These are phyloP conservation scores for Heliothis peltigera DNA, from an alignment of 2,888 invertebrate genomes.

Conservation along the genomic window DNA sequence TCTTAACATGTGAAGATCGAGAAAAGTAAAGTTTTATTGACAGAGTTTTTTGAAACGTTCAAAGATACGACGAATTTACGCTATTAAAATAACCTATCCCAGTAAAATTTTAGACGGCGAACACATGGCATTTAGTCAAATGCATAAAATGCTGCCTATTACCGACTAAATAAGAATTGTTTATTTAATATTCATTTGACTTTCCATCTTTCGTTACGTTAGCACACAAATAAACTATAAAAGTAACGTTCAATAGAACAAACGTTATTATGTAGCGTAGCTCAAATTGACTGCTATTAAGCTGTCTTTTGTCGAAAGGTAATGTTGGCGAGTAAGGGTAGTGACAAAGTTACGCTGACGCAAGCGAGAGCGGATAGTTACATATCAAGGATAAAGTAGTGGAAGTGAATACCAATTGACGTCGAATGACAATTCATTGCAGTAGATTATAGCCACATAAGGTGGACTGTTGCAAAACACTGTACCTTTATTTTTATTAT, in stretches of 20 bases:
- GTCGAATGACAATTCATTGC: neutral
- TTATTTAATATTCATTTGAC: neutral
- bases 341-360: neutral
- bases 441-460: too few relatives aligned
- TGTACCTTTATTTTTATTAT: too few relatives aligned
- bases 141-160: neutral
- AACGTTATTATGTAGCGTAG: constrained; percentile 53
- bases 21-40: constrained; percentile 36
- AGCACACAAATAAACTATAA: constrained; percentile 43
- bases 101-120: too few relatives aligned
- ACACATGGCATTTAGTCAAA: too few relatives aligned
- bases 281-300: constrained; percentile 67
- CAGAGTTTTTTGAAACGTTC: constrained; percentile 19
- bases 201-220: neutral
- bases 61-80: too few relatives aligned
- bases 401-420: neutral
- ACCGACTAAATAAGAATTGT: neutral
- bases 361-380: constrained; percentile 4
- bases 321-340: constrained; percentile 56
- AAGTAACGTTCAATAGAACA: constrained; percentile 61
- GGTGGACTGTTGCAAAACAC: too few relatives aligned
- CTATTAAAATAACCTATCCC: too few relatives aligned
- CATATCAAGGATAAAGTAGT: neutral
- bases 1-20: constrained; percentile 16
- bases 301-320: constrained; percentile 63